Percentiles rank a stretch among this genome's conserved stretches.
These are phyloP conservation scores for Ips nitidus DNA, from an alignment of 1,140 invertebrate species.

Conservation along the genomic window DNA sequence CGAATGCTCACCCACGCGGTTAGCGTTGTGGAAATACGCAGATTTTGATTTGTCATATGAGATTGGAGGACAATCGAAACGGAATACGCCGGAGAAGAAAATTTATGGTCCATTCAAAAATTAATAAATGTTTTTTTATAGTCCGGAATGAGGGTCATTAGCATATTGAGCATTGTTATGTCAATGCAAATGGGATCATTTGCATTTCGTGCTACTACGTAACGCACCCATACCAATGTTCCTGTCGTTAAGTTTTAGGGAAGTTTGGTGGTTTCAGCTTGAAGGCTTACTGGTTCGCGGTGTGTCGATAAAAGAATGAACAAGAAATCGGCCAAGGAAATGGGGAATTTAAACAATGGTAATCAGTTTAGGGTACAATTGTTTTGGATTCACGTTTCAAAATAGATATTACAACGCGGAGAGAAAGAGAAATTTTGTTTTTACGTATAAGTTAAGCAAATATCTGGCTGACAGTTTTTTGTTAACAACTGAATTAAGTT, in stretches of 20 bases:
- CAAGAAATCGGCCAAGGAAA: no score
- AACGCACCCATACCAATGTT: slow-evolving; percentile 2
- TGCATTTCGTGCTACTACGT: slow-evolving; percentile 5
- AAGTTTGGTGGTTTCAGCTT: not conserved
- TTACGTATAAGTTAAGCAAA: no score
- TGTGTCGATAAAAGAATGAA: no score
- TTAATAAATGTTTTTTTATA: slow-evolving; percentile 8
- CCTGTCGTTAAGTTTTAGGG: not conserved
- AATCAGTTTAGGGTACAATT: no score
- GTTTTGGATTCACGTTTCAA: no score
- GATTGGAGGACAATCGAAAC: slow-evolving; percentile 5
- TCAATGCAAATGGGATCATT: slow-evolving; percentile 5
- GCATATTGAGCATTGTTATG: slow-evolving; percentile 4
- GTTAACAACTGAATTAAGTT: no score
- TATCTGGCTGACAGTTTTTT: no score
- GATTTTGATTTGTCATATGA: slow-evolving; percentile 18
- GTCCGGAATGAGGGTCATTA: not conserved
- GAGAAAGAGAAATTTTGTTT: no score
- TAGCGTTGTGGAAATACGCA: slow-evolving; percentile 3
- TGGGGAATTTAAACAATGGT: no score
- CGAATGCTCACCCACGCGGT: slow-evolving; percentile 16
- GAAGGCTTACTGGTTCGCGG: no score
- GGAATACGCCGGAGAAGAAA: slow-evolving; percentile 11
- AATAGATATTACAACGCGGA: no score
- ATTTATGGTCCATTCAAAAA: slow-evolving; percentile 12